Evolutionary conservation across 2,797 vertebrate species (phyloP).

Genomic region (Diplodus sargus): DNA sequence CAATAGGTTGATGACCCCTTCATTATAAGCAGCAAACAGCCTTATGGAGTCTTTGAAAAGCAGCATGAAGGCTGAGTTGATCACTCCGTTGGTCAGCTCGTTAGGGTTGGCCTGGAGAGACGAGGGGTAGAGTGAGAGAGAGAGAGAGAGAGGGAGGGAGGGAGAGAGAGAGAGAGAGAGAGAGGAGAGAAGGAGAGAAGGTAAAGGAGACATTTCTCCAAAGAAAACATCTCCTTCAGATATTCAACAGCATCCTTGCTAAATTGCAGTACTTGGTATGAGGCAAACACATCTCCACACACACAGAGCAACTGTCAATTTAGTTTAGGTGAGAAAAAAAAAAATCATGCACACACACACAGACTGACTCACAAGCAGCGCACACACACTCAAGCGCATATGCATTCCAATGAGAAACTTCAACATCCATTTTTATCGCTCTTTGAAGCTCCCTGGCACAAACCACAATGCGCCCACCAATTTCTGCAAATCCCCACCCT

Average conservation of each 20-base stretch:
- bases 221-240: constrained; percentile 23
- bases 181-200: neutral
- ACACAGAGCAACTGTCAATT: constrained; percentile 17
- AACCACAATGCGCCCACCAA: constrained; percentile 58
- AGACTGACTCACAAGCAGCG: neutral
- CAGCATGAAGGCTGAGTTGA: constrained; percentile 96
- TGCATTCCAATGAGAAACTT: constrained; percentile 45
- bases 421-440: constrained; percentile 46
- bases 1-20: constrained; percentile 96
- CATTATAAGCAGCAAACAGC: constrained; percentile 97
- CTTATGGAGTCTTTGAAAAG: constrained; percentile 97
- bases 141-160: neutral
- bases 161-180: neutral
- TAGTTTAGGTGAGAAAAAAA: constrained; percentile 8
- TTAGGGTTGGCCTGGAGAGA: constrained; percentile 91
- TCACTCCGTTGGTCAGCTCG: constrained; percentile 94
- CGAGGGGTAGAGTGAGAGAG: neutral
- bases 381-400: neutral
- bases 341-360: neutral
- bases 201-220: constrained; percentile 1
- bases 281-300: constrained; percentile 20
- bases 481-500: constrained; percentile 49
- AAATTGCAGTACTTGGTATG: neutral
- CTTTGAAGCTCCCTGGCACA: constrained; percentile 59
- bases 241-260: neutral